phyloP scores from a whole-genome alignment of 2,888 invertebrate genomes.

The Germaria angustata region DNA sequence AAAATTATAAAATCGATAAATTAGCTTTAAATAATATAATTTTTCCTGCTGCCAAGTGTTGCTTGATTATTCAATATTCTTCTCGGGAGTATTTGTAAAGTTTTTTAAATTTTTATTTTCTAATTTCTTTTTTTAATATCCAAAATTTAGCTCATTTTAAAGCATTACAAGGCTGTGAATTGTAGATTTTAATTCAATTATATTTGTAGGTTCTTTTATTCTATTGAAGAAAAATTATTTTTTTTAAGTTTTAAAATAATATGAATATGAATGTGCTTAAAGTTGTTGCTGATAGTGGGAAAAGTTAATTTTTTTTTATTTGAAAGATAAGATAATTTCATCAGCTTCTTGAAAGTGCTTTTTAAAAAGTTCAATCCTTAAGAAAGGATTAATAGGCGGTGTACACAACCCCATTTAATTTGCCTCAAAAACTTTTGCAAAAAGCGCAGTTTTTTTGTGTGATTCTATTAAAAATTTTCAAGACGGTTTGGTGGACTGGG shows the following conservation, averaged over 20 bases:
- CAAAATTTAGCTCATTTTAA: slow-evolving; percentile 76
- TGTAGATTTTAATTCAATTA: slow-evolving; percentile 52
- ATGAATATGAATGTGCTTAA: neutral
- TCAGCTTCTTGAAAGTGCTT: no score
- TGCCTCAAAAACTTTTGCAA: no score
- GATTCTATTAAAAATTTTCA: no score
- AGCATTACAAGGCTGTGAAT: slow-evolving; percentile 79
- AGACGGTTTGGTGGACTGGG: no score
- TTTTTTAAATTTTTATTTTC: neutral
- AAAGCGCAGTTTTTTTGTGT: no score
- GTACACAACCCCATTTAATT: no score
- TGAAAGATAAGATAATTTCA: no score
- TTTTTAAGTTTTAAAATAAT: neutral
- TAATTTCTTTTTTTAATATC: slow-evolving; percentile 7
- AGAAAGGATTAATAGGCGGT: no score
- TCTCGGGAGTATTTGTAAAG: slow-evolving; percentile 17
- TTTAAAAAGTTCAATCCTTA: no score
- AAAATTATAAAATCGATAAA: neutral
- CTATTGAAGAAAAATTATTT: neutral
- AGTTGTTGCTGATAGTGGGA: neutral
- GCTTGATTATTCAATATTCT: neutral
- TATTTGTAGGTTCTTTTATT: neutral
- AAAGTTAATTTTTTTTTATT: no score
- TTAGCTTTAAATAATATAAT: neutral
- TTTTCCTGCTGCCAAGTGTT: neutral